These are phyloP conservation scores for Ephestia elutella DNA, from an alignment of 1,140 invertebrate species.

Conservation along the genomic window DNA sequence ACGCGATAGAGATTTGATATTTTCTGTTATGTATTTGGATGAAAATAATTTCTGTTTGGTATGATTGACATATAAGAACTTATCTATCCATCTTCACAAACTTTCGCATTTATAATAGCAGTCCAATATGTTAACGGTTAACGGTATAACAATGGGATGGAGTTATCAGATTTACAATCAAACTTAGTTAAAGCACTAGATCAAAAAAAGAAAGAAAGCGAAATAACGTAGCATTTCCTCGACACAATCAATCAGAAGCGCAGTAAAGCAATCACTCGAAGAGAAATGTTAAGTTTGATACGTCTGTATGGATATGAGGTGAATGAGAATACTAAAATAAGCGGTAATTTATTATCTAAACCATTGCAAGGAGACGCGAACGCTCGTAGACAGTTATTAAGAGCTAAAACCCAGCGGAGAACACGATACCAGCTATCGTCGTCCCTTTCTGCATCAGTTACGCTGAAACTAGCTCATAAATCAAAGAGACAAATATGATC, in stretches of 20 bases:
- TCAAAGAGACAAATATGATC: constrained; percentile 50
- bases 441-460: constrained; percentile 32
- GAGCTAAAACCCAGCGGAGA: constrained; percentile 55
- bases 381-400: constrained; percentile 68
- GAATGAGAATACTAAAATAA: constrained; percentile 71
- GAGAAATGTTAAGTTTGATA: constrained; percentile 50
- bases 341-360: constrained; percentile 63
- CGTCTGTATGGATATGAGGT: constrained; percentile 41
- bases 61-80: too few relatives aligned
- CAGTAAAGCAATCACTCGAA: constrained; percentile 16
- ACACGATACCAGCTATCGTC: constrained; percentile 44
- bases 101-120: too few relatives aligned
- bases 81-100: too few relatives aligned
- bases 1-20: neutral
- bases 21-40: too few relatives aligned
- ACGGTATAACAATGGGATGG: neutral
- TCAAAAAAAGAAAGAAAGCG: too few relatives aligned
- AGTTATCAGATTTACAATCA: neutral
- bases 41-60: too few relatives aligned
- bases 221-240: neutral
- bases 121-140: too few relatives aligned
- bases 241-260: constrained; percentile 1
- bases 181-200: neutral
- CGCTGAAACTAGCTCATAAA: constrained; percentile 47
- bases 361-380: constrained; percentile 64